phyloP scores from a whole-genome alignment of 2,888 invertebrate species.

The Drosophila leonis region DNA sequence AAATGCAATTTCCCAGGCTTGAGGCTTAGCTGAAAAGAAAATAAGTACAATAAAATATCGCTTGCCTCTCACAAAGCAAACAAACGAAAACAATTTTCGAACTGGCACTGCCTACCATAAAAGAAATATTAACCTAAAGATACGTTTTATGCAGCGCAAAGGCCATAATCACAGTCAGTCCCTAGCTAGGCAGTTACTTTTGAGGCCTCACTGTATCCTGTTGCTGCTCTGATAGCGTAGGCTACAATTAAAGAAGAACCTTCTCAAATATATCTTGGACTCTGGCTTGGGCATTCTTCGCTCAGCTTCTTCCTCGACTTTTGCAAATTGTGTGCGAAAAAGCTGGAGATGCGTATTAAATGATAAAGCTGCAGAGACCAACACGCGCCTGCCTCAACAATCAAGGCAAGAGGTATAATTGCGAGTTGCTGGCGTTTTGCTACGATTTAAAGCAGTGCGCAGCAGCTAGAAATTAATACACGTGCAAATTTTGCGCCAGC shows the following conservation, averaged over 20 bases:
- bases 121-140: conserved; percentile 71
- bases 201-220: conserved; percentile 54
- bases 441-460: conserved; percentile 68
- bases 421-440: conserved; percentile 57
- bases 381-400: conserved; percentile 58
- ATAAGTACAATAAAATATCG: conserved; percentile 7
- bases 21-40: not conserved
- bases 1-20: conserved; percentile 1
- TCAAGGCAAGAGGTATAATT: conserved; percentile 43
- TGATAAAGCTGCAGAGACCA: conserved; percentile 63
- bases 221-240: conserved; percentile 54
- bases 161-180: conserved; percentile 68
- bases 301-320: not conserved
- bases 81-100: conserved; percentile 55
- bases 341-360: conserved; percentile 73
- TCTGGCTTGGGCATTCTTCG: conserved; percentile 1
- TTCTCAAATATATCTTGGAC: conserved; percentile 28
- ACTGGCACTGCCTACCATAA: conserved; percentile 48
- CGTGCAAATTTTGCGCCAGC: conserved; percentile 77
- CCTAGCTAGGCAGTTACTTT: conserved; percentile 23
- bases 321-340: conserved; percentile 70
- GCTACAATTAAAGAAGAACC: conserved; percentile 67
- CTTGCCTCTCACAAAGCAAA: conserved; percentile 33
- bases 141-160: conserved; percentile 57
- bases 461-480: conserved; percentile 67